Evolutionary conservation across 2,113 vertebrate species (phyloP), one percentile per base, ranked within the genome.

Genomic region (Ameiurus melas): DNA sequence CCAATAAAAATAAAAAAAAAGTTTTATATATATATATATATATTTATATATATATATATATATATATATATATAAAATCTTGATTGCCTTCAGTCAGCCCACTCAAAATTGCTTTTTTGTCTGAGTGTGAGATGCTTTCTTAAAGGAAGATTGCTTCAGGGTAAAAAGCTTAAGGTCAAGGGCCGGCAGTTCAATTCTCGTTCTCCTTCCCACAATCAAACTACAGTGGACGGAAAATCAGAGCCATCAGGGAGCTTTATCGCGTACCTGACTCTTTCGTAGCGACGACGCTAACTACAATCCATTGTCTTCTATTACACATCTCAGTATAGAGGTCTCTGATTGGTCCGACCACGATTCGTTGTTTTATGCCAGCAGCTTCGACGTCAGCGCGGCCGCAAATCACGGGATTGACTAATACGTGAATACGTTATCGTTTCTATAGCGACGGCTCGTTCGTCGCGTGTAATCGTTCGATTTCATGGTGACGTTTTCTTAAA

Each of bases 11-110:
- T n/a, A n/a, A n/a, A n/a, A n/a, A 82, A 55, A 43, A 22, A 33
- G 8, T 39, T 39, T 36, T 43, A 43, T 43, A 43, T 43, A 43
- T 43, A 43, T 43, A 43, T 43, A 43, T 43, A 43, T 43, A 43
- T 43, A 43, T 43, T 6, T 43, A 43, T 43, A 43, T 43, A 47
- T 47, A 47, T 47, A 47, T 47, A 47, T 47, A 47, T 47, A 47
- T 47, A 47, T 47, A 13, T 47, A 60, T 47, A 2, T n/a, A n/a
- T n/a, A n/a, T n/a, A n/a, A n/a, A n/a, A 55, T 68, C 62, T 22
- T 87, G 85, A 70, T 81, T 87, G 75, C 77, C 30, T 53, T 80
- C 77, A 17, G 77, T 85, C 47, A 83, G 20, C 82, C 22, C 36
- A 64, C 60, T 68, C 77, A 68, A 55, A 84, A 84, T 84, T 81